Base-by-base conservation (phyloP, 2,888 invertebrate genomes). In the Cheilosia vulpina region DNA sequence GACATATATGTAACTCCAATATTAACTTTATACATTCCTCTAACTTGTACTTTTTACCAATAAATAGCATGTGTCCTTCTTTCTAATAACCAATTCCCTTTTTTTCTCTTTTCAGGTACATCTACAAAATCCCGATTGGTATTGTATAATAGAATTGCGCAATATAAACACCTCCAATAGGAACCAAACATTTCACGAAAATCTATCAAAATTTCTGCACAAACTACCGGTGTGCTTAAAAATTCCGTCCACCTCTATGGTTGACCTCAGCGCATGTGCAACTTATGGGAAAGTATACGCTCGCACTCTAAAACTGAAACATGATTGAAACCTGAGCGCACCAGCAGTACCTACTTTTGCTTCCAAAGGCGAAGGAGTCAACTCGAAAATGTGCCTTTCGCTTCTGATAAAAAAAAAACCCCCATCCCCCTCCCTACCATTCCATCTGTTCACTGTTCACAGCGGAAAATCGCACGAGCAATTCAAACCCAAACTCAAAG, bases 301-400 rank as follows among this genome's bases (percentile, higher is more conserved):
- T 34, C 1, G 19, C n/a, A 24, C 34, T 31, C 4, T 21, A 7
- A n/a, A 63, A 45, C 73, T 38, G 7, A n/a, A 63, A 53, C 73
- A 43, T 19, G 45, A 58, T 47, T 60, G 13, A 58, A 60, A 71
- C 71, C 47, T 24, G 47, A 58, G 38, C 58, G 31, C 31, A 45
- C 21, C 62, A 19, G n/a, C 31, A 60, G 15, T 24, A 53, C 19
- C n/a, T 31, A 53, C 53, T 63, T 73, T 63, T 73, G 45, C 63
- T 34, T 53, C 34, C 31, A 73, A 60, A 63, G 43, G 43, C 31
- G 50, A 50, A 41, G 60, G 43, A 71, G 57, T 58, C 69, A 31
- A 9, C n/a, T 52, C 38, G 47, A 34, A 47, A 58, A 24, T 69
- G 27, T 63, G 45, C 73, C 62, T 73, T 73, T 73, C 73, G 62